Conservation (phyloP, 2,797 vertebrate species). For the Steatocranus sp. region DNA sequence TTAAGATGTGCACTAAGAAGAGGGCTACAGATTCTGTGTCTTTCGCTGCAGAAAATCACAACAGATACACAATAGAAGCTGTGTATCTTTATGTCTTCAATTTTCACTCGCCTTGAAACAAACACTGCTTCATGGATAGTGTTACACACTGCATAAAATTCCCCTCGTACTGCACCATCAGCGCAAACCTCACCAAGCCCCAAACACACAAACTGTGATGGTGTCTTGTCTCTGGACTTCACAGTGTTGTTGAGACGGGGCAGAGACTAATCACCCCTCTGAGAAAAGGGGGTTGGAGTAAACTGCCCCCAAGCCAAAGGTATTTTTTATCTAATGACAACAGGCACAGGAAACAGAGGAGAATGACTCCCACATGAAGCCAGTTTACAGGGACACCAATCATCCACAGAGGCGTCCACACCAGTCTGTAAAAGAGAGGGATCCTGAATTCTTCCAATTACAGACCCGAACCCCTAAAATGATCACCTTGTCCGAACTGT, state of each 20-base stretch:
- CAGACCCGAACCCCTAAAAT: conserved; percentile 41
- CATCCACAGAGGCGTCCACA: conserved; percentile 30
- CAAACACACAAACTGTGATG: not conserved
- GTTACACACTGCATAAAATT: not conserved
- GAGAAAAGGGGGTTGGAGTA: conserved; percentile 42
- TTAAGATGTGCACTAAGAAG: conserved; percentile 35
- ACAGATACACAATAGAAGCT: not conserved
- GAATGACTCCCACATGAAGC: conserved; percentile 75
- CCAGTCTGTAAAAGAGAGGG: conserved; percentile 24
- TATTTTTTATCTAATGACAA: conserved; percentile 68
- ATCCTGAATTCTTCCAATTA: conserved; percentile 66
- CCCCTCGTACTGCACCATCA: not conserved
- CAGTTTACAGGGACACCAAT: conserved; percentile 69
- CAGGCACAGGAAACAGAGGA: conserved; percentile 62
- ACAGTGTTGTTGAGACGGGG: conserved; percentile 32
- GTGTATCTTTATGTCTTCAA: not conserved
- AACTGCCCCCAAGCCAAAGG: conserved; percentile 60
- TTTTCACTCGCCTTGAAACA: not conserved
- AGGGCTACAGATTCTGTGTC: conserved; percentile 4
- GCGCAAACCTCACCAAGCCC: not conserved
- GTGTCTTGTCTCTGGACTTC: conserved; percentile 14
- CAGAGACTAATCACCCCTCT: conserved; percentile 60
- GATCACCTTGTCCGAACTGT: conserved; percentile 55
- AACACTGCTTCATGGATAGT: not conserved
- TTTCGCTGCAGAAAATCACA: conserved; percentile 2